phyloP scores from a whole-genome alignment of 2,888 invertebrate species.

The Ophion costatus region DNA sequence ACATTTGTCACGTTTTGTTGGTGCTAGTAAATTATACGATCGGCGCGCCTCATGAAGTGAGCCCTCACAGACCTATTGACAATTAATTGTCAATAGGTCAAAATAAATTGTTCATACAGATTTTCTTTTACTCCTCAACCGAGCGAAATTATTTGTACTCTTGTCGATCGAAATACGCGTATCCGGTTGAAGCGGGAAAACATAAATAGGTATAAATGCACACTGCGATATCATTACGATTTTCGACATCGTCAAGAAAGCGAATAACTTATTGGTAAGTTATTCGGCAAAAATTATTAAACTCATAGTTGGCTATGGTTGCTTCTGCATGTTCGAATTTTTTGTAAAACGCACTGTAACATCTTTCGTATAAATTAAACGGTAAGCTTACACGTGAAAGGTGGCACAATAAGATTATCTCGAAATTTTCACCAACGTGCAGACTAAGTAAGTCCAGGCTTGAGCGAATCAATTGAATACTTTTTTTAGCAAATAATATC shows the following conservation, averaged over 20 bases:
- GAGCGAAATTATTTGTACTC: not conserved
- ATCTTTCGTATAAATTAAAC: not conserved
- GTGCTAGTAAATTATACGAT: slow-evolving; percentile 29
- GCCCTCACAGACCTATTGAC: not conserved
- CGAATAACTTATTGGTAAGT: not conserved
- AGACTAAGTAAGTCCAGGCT: not conserved
- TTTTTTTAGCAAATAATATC: not conserved
- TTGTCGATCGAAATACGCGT: not conserved
- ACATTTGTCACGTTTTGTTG: slow-evolving; percentile 25
- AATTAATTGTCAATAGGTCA: not conserved
- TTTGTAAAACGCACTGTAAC: not conserved
- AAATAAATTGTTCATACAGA: not conserved
- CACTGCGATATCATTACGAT: not conserved
- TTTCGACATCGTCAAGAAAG: not conserved
- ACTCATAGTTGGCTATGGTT: not conserved
- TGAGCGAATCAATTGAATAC: not conserved
- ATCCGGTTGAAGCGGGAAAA: not conserved
- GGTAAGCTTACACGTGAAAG: not conserved
- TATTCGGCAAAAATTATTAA: not conserved
- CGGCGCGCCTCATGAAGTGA: not conserved
- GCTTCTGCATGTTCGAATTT: not conserved
- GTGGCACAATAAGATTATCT: not conserved
- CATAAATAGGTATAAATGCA: not conserved
- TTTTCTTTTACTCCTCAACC: not conserved
- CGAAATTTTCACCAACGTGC: not conserved